Percentiles rank a stretch among this genome's conserved stretches.
phyloP scores from a whole-genome alignment of 64 coral and sea anemone genomes.

The Trachythela sp. region DNA sequence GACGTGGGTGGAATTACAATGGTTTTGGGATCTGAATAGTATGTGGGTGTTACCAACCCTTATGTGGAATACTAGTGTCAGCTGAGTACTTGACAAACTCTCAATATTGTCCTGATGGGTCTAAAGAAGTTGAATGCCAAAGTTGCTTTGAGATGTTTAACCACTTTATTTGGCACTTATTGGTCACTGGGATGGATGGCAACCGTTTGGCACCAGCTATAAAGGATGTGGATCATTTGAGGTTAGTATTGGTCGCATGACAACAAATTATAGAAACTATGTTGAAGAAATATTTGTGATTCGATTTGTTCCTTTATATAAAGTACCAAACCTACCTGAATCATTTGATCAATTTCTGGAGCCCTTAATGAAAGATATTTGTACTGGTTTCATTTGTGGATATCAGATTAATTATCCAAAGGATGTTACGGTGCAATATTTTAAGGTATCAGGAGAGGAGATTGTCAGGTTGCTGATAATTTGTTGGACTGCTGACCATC shows the following conservation, averaged over 20 bases:
- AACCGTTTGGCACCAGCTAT: conserved; percentile 73
- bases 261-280: conserved; percentile 36
- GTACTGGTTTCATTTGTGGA: conserved; percentile 36
- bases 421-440: background rate
- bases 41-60: conserved; percentile 49
- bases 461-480: conserved; percentile 14
- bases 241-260: conserved; percentile 56
- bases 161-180: conserved; percentile 46
- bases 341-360: conserved; percentile 46
- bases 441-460: conserved; percentile 16
- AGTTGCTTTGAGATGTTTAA: conserved; percentile 50
- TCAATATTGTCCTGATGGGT: background rate
- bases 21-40: conserved; percentile 62
- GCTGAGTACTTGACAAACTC: conserved; percentile 40
- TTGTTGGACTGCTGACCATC: background rate
- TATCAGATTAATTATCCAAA: conserved; percentile 42
- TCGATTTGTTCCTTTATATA: conserved; percentile 39
- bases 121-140: conserved; percentile 56
- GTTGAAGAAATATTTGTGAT: conserved; percentile 52
- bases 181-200: conserved; percentile 72
- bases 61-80: conserved; percentile 43
- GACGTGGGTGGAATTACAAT: conserved; percentile 56
- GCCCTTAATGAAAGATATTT: conserved; percentile 57
- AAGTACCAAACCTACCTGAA: conserved; percentile 37
- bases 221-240: conserved; percentile 52